Conservation (phyloP, 2,113 vertebrate genomes). For the Harpagus bidentatus region DNA sequence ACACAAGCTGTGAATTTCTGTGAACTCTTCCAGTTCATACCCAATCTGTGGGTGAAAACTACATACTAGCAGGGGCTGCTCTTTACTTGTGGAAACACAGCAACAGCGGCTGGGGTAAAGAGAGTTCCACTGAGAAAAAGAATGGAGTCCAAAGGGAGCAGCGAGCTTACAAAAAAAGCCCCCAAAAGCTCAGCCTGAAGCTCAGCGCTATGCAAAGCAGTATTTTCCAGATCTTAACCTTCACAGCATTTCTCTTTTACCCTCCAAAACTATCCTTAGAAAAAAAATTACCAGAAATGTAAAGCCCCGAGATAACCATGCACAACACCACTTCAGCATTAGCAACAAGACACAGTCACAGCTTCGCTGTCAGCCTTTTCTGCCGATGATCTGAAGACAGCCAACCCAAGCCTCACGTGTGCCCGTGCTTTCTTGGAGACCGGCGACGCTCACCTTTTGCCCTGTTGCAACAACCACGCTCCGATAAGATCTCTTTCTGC, state of each 20-base stretch:
- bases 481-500: background rate
- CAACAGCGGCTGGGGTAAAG: background rate
- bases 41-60: background rate
- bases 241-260: background rate
- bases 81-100: background rate
- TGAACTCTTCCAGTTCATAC: background rate
- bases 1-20: background rate
- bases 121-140: background rate
- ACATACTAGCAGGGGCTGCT: background rate
- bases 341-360: background rate
- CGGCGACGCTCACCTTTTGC: background rate
- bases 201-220: background rate
- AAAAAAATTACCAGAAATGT: background rate
- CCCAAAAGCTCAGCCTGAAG: background rate
- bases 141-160: background rate
- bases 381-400: fast-evolving
- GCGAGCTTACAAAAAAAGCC: background rate
- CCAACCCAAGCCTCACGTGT: fast-evolving
- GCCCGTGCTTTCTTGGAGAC: background rate
- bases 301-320: background rate
- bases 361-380: fast-evolving
- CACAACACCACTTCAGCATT: background rate
- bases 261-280: background rate
- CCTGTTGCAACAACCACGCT: background rate
- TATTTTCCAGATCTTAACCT: background rate